Percentiles rank a stretch among this genome's conserved stretches.
These are phyloP conservation scores for Temnothorax rugatulus DNA, from an alignment of 2,888 invertebrate species.

Conservation along the genomic window DNA sequence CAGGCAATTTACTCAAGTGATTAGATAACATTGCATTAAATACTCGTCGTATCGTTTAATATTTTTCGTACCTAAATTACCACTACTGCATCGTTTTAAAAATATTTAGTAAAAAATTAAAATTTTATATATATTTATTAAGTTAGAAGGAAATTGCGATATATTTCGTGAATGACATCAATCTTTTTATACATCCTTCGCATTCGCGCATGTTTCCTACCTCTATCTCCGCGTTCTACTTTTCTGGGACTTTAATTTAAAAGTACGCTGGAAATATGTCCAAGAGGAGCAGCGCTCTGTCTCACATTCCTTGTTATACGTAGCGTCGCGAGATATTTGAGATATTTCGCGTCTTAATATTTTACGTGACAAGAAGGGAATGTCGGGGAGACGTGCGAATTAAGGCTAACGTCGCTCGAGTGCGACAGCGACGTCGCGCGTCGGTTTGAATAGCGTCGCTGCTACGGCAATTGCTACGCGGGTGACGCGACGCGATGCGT, in stretches of 20 bases:
- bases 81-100: not conserved
- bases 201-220: not conserved
- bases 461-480: not conserved
- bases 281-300: constrained; percentile 22
- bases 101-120: not conserved
- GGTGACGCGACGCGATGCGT: not conserved
- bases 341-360: constrained; percentile 48
- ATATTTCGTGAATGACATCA: not conserved
- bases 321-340: not conserved
- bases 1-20: not conserved
- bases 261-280: constrained; percentile 9
- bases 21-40: constrained; percentile 44
- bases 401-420: constrained; percentile 18
- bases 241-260: constrained; percentile 32
- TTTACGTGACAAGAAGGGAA: constrained; percentile 49
- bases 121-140: not conserved
- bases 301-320: not conserved
- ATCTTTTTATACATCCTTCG: not conserved
- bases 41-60: not conserved
- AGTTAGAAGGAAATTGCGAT: not conserved
- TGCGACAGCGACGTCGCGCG: not conserved
- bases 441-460: constrained; percentile 11
- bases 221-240: not conserved
- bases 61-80: not conserved
- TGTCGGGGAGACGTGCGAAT: constrained; percentile 22